These are phyloP conservation scores for Nannoperca australis DNA, from an alignment of 2,797 vertebrate genomes.

Conservation along the genomic window DNA sequence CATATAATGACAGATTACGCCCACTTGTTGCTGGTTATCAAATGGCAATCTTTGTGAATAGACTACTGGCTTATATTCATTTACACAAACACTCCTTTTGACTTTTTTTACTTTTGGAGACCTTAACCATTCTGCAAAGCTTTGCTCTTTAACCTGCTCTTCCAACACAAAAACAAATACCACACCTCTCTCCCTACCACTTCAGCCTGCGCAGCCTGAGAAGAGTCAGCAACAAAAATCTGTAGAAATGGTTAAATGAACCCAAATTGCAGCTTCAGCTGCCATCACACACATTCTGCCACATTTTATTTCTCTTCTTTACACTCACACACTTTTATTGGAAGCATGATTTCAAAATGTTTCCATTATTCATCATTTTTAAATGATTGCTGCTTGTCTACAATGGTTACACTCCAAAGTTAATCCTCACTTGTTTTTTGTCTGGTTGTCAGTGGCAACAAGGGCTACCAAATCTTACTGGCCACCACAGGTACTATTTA, in stretches of 20 bases:
- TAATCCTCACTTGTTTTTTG: slow-evolving; percentile 17
- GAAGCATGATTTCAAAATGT: neutral
- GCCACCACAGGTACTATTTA: neutral
- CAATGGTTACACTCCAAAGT: neutral
- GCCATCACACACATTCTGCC: neutral
- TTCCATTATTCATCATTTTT: neutral
- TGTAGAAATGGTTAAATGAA: slow-evolving; percentile 11
- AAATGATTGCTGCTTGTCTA: neutral
- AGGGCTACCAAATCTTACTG: neutral
- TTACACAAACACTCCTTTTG: neutral
- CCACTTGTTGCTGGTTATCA: slow-evolving; percentile 11
- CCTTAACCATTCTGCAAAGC: neutral
- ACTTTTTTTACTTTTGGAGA: neutral
- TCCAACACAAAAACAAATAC: neutral
- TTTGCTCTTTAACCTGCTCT: slow-evolving; percentile 19
- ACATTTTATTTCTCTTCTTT: slow-evolving; percentile 9
- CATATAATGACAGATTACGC: slow-evolving; percentile 15
- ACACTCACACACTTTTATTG: neutral
- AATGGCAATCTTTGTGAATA: slow-evolving; percentile 7
- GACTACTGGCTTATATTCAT: neutral
- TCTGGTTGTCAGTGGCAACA: slow-evolving; percentile 11
- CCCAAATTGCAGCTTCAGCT: slow-evolving; percentile 17
- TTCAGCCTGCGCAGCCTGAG: slow-evolving; percentile 4
- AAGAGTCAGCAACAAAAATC: slow-evolving; percentile 7
- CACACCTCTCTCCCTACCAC: neutral